phyloP scores from a whole-genome alignment of 1,140 invertebrate genomes.

The Mamestra configurata region DNA sequence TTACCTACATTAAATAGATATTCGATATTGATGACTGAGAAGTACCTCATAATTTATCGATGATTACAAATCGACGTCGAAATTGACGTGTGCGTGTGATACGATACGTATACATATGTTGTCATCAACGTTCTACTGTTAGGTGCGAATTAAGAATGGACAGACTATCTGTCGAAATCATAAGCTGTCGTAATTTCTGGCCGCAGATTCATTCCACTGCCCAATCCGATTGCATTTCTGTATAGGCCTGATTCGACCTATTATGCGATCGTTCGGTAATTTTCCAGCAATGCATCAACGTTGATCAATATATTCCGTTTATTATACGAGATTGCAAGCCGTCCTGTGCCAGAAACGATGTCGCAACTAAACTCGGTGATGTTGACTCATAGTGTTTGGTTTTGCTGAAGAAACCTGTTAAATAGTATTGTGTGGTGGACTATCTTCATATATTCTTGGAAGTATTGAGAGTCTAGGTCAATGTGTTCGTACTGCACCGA shows the following conservation, averaged over 20 bases:
- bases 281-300: background rate
- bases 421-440: background rate
- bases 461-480: background rate
- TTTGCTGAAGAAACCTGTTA: slow-evolving; percentile 7
- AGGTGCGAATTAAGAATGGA: background rate
- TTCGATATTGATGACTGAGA: too few species aligned
- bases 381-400: slow-evolving; percentile 12
- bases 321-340: background rate
- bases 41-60: too few species aligned
- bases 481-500: too few species aligned
- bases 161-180: background rate
- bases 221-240: background rate
- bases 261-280: background rate
- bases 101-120: background rate
- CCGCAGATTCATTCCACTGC: background rate
- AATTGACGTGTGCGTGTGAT: background rate
- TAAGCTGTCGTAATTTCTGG: background rate
- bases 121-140: background rate
- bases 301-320: background rate
- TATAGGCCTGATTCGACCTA: background rate
- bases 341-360: background rate
- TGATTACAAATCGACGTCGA: background rate
- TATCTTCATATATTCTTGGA: background rate
- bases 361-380: background rate
- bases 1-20: too few species aligned